Base-by-base conservation (phyloP, 2,113 vertebrate species). In the Ivindomyrus marchei region DNA sequence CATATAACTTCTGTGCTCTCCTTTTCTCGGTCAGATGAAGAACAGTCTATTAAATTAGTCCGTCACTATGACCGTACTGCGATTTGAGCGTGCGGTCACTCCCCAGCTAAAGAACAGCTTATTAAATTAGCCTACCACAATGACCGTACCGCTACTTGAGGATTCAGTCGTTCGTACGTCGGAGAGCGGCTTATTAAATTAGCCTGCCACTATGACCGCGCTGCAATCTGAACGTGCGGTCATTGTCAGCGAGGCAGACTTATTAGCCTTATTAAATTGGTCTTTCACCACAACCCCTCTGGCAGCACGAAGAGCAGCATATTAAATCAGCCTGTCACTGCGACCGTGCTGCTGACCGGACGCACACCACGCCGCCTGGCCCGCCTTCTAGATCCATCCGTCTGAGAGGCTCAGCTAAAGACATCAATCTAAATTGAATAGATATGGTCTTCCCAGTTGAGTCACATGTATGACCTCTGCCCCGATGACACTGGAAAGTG, bases 221-320 rank as follows among this genome's bases (percentile, higher is more conserved):
- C 45, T 21, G 45, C 21, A 42, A n/a, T 47, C 39, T 13, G 83
- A 85, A 24, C 42, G 45, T 85, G 83, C 83, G 19, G 42, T 85
- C 83, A 46, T 85, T 45, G 42, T 47, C 17, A 85, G 83, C 7
- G 24, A 39, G 62, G 74, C 45, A 6, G 42, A 85, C 42, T 85
- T 80, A 80, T 80, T 80, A 80, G 83, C 19, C 83, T 85, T 85
- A 85, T 85, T 85, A 47, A 46, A 85, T 46, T 42, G 39, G 19
- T 85, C 45, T 85, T 47, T 85, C 19, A 85, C 83, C 45, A 46
- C 21, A 42, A n/a, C 83, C 83, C 42, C 83, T 24, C 24, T 47
- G 24, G 50, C 27, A 39, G 85, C n/a, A 56, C 36, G n/a, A 86
- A 9, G 15, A 36, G 49, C 15, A 27, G 49, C 85, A 36, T 87